Evolutionary conservation across 2,888 invertebrate species (phyloP), one percentile per base, ranked within the genome.

Genomic region (Pseudeuparius sepicola): DNA sequence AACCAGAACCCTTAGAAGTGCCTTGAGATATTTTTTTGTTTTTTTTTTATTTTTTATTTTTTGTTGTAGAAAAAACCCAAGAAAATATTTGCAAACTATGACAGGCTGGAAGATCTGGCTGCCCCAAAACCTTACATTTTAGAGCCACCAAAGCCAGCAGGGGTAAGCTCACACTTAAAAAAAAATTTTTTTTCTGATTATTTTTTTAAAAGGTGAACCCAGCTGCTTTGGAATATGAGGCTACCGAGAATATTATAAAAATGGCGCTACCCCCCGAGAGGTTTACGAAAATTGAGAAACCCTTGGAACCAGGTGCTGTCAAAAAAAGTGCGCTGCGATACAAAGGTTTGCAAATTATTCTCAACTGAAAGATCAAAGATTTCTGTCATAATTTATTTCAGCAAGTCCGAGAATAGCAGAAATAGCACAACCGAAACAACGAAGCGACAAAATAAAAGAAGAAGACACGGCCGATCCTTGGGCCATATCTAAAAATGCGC

Each of bases 401-500:
- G 58, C 51, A 30, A 50, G 55, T 6, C 52, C 51, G 15, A 47
- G 54, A 36, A 45, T 55, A 6, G 48, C 43, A 27, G 40, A 52
- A 38, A 39, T 66, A 10, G 54, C 64, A 4, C 42, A 44, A 20
- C 62, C 64, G 2, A 61, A 55, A 40, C 41, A 52, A 30, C 48
- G 48, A 17, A 49, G 47, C 20, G 63, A 47, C 48, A 60, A 49
- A 47, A 57, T 51, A 18, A 62, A 64, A 5, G 53, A 47, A 2
- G 66, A 67, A 35, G 55, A 63, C 15, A 67, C 64, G 36, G 65
- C 63, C 23, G 64, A 70, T 55, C 64, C 69, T 0, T 70, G 64
- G 43, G 51, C 54, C 2, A 63, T 71, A 12, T 56, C 63, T 1
- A 60, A 60, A 7, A 62, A 59, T 36, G 71, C 70, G 0, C 52